Conservation (phyloP, 2,797 vertebrate genomes). For the Nyctibius grandis region DNA sequence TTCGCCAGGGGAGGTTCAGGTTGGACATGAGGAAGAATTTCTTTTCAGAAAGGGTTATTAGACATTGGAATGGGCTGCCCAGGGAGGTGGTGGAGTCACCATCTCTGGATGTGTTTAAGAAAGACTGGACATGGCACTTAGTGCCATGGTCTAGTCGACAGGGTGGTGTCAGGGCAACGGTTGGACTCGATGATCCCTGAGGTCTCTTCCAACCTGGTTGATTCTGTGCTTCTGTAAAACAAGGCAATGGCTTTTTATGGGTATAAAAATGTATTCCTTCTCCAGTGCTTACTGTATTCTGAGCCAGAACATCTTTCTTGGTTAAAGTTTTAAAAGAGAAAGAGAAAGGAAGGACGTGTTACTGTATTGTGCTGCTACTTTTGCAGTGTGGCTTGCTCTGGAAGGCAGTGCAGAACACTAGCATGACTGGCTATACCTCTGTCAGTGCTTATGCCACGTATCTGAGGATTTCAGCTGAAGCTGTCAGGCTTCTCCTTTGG, state of each 20-base stretch:
- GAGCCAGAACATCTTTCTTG: neutral
- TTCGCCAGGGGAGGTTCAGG: too few relatives aligned
- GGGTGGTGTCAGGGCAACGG: too few relatives aligned
- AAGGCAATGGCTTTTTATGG: neutral
- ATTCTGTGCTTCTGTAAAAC: too few relatives aligned
- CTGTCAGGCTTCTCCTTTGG: neutral
- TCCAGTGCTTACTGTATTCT: neutral
- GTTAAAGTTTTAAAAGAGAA: neutral
- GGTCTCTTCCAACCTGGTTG: too few relatives aligned
- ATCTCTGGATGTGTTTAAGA: too few relatives aligned
- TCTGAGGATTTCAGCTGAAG: neutral
- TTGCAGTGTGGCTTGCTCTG: neutral
- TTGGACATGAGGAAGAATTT: too few relatives aligned
- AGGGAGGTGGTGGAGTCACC: too few relatives aligned
- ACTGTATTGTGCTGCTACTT: rapidly evolving
- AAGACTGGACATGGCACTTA: too few relatives aligned
- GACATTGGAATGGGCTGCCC: too few relatives aligned
- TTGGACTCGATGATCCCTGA: too few relatives aligned
- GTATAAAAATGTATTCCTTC: neutral
- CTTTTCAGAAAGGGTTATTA: too few relatives aligned
- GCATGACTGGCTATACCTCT: neutral
- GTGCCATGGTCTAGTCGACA: too few relatives aligned
- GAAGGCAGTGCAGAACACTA: neutral
- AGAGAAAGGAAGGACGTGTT: neutral
- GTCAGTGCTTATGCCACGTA: neutral